Evolutionary conservation across 2,113 vertebrate genomes (phyloP).

Genomic region (Phodopus roborovskii): DNA sequence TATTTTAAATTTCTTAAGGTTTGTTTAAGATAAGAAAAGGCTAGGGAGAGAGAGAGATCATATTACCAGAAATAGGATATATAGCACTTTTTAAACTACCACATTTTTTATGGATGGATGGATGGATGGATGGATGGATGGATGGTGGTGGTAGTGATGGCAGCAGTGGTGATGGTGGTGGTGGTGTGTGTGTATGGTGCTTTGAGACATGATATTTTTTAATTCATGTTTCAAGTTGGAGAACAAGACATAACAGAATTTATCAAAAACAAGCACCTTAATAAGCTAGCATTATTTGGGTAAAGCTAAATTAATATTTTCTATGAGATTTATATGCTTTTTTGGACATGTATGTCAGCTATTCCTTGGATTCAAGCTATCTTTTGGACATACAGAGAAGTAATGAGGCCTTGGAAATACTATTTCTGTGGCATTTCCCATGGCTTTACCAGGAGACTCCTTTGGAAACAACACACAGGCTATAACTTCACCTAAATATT

Average conservation of each 20-base stretch:
- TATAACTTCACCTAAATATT: background rate
- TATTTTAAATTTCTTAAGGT: background rate
- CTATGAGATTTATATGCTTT: background rate
- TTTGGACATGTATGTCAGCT: background rate
- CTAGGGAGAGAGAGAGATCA: background rate
- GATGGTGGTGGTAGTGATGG: too few relatives aligned
- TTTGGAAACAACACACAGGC: slow-evolving; percentile 15
- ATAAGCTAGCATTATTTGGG: background rate
- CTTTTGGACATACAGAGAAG: background rate
- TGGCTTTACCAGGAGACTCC: background rate
- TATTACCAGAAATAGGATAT: background rate
- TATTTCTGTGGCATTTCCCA: background rate
- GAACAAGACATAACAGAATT: background rate
- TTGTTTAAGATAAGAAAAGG: background rate
- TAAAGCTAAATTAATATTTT: background rate
- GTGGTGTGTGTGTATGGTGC: background rate
- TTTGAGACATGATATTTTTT: background rate
- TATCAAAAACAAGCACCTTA: background rate
- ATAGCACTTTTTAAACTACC: background rate
- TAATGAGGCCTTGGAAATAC: background rate
- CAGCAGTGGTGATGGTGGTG: background rate
- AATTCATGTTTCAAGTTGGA: slow-evolving; percentile 22
- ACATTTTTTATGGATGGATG: background rate
- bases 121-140: too few relatives aligned
- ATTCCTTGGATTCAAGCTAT: background rate